phyloP scores from a whole-genome alignment of 2,113 vertebrate species.

The Bungarus multicinctus region DNA sequence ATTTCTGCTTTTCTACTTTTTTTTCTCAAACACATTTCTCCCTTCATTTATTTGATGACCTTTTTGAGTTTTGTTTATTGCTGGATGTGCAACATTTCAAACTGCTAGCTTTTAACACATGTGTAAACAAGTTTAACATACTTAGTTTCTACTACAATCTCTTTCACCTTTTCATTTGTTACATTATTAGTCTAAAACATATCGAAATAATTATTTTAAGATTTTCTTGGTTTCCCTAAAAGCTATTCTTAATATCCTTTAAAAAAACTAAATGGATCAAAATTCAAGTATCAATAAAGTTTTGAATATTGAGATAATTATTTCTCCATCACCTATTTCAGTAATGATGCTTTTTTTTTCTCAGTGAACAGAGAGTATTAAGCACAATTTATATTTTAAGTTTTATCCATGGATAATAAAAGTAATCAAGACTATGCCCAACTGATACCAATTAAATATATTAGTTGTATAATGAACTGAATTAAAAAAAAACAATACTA shows the following conservation, averaged over 20 bases:
- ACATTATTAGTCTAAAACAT: background rate
- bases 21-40: background rate
- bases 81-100: background rate
- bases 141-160: background rate
- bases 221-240: background rate
- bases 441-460: background rate
- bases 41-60: background rate
- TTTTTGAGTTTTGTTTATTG: background rate
- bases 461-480: background rate
- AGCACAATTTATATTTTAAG: too few relatives aligned
- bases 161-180: background rate
- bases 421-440: background rate
- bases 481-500: background rate
- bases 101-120: background rate
- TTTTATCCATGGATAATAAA: background rate
- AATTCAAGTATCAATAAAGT: background rate
- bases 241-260: background rate
- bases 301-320: background rate
- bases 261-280: background rate
- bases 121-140: too few relatives aligned
- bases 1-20: background rate
- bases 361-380: too few relatives aligned
- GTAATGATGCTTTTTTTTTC: too few relatives aligned
- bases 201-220: background rate
- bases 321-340: background rate